phyloP scores from a whole-genome alignment of 2,888 invertebrate genomes.

The Drosophila nigricruria region DNA sequence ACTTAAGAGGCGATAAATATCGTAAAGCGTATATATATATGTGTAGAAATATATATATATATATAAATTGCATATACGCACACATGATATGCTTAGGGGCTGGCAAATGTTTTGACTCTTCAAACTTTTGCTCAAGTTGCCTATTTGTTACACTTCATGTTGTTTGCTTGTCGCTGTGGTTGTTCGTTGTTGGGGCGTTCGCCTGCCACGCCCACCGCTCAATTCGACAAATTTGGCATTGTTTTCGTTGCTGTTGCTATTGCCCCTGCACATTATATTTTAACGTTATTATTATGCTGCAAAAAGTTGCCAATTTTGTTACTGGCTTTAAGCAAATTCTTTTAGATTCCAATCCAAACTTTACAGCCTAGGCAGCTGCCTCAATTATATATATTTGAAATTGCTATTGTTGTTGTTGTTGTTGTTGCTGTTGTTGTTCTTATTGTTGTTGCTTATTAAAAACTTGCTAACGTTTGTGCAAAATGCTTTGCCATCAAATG shows the following conservation, averaged over 20 bases:
- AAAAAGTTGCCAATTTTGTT: slow-evolving; percentile 38
- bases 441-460: slow-evolving; percentile 67
- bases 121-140: slow-evolving; percentile 73
- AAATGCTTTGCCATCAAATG: slow-evolving; percentile 57
- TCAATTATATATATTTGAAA: slow-evolving; percentile 54
- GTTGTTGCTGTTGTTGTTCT: slow-evolving; percentile 22
- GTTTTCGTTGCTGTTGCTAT: slow-evolving; percentile 25
- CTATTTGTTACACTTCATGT: slow-evolving; percentile 61
- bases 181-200: slow-evolving; percentile 2
- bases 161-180: slow-evolving; percentile 26
- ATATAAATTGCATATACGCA: slow-evolving; percentile 21
- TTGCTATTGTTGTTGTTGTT: slow-evolving; percentile 7
- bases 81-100: slow-evolving; percentile 30
- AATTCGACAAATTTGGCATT: slow-evolving; percentile 43
- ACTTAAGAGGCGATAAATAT: slow-evolving; percentile 80
- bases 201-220: slow-evolving; percentile 20
- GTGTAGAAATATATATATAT: slow-evolving; percentile 4
- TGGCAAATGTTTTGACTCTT: slow-evolving; percentile 63
- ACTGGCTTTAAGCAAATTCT: slow-evolving; percentile 46
- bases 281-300: slow-evolving; percentile 75
- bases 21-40: slow-evolving; percentile 52
- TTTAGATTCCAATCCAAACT: slow-evolving; percentile 26
- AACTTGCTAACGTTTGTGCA: slow-evolving; percentile 62
- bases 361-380: slow-evolving; percentile 46
- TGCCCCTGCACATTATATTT: slow-evolving; percentile 66